Conservation (phyloP, 2,888 invertebrate species). For the Sesamia inferens region DNA sequence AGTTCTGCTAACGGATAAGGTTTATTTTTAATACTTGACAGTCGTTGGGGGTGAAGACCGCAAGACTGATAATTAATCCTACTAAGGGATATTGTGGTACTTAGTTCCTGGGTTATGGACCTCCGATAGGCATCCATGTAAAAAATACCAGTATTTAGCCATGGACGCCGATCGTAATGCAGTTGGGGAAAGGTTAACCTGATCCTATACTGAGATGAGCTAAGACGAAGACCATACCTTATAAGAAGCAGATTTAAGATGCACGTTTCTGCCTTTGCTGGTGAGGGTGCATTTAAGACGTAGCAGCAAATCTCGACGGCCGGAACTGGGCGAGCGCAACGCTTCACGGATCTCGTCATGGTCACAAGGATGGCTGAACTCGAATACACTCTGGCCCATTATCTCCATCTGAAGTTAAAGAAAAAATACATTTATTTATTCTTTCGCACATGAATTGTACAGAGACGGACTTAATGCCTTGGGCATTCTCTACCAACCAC, state of each 20-base stretch:
- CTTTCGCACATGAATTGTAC: too few species aligned
- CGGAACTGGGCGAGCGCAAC: conserved; percentile 84
- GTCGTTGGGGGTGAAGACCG: neutral
- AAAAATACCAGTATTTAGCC: neutral
- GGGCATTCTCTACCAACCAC: too few species aligned
- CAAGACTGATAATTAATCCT: neutral
- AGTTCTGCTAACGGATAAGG: neutral
- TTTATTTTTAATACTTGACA: neutral
- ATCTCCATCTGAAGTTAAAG: conserved; percentile 95
- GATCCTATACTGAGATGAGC: neutral
- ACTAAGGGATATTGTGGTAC: neutral
- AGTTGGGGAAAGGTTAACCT: neutral
- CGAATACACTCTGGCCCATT: conserved; percentile 98
- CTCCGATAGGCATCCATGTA: neutral
- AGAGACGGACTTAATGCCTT: too few species aligned
- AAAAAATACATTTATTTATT: neutral
- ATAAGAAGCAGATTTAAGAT: conserved; percentile 98
- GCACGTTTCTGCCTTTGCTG: conserved; percentile 98
- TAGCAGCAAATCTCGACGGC: conserved; percentile 92
- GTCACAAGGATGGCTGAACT: conserved; percentile 98
- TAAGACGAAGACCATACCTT: conserved; percentile 91
- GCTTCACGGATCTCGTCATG: conserved; percentile 95
- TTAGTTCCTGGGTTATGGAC: neutral
- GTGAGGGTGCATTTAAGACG: conserved; percentile 98
- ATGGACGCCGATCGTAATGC: neutral